Evolutionary conservation across 2,113 vertebrate species (phyloP).

Genomic region (Lampris incognitus): DNA sequence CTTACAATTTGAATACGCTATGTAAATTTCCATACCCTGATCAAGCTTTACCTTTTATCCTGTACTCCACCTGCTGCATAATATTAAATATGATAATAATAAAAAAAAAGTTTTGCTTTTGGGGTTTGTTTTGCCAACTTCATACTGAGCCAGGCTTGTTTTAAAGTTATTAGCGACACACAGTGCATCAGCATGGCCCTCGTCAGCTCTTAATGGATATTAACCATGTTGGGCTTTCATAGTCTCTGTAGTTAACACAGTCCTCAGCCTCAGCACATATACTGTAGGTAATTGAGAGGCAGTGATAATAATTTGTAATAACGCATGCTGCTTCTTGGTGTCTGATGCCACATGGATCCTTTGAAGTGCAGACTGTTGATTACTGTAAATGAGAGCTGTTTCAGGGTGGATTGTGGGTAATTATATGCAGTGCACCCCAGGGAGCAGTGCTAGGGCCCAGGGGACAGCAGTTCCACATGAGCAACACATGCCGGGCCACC

Average conservation of each 20-base stretch:
- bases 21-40: slow-evolving; percentile 73
- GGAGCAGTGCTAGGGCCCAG: slow-evolving; percentile 79
- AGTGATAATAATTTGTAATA: slow-evolving; percentile 80
- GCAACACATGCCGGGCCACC: slow-evolving; percentile 81
- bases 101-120: slow-evolving; percentile 61
- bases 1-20: slow-evolving; percentile 73
- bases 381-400: slow-evolving; percentile 84
- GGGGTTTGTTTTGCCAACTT: slow-evolving; percentile 67
- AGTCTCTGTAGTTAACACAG: slow-evolving; percentile 60
- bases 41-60: slow-evolving; percentile 50
- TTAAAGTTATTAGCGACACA: slow-evolving; percentile 73
- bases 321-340: slow-evolving; percentile 70
- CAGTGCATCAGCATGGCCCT: slow-evolving; percentile 57
- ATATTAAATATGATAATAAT: slow-evolving; percentile 33
- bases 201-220: slow-evolving; percentile 63
- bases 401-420: slow-evolving; percentile 85
- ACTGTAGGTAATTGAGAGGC: slow-evolving; percentile 66
- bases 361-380: slow-evolving; percentile 84
- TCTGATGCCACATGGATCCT: slow-evolving; percentile 80
- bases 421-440: slow-evolving; percentile 82
- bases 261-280: slow-evolving; percentile 58
- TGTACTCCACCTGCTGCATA: not conserved
- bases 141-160: slow-evolving; percentile 68
- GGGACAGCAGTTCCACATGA: slow-evolving; percentile 79
- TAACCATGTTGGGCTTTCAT: slow-evolving; percentile 43